Conservation (phyloP, 2,113 vertebrate species). For the Rafetus swinhoei region DNA sequence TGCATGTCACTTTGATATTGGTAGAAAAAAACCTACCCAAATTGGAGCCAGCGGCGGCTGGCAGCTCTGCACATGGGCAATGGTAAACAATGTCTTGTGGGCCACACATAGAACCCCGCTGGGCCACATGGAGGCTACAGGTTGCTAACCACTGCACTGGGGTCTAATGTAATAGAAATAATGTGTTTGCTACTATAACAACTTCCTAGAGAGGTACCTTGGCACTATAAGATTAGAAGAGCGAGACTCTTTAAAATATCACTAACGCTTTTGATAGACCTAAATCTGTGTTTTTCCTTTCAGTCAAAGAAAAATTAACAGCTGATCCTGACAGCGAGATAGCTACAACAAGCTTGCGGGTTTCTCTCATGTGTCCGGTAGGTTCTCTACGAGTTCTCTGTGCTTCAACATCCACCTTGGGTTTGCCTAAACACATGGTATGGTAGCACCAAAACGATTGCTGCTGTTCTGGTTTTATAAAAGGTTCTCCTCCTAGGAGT, state of each 20-base stretch:
- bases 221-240: too few species aligned
- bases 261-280: background rate
- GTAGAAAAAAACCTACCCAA: too few species aligned
- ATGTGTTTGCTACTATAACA: accelerated
- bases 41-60: too few species aligned
- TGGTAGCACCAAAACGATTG: accelerated
- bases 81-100: too few species aligned
- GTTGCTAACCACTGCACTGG: background rate
- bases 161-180: background rate
- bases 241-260: background rate
- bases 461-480: background rate
- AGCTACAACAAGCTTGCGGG: conserved; percentile 92
- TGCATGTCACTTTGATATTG: too few species aligned
- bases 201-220: background rate
- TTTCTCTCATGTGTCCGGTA: conserved; percentile 96
- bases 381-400: background rate
- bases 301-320: conserved; percentile 96
- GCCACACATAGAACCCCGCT: too few species aligned
- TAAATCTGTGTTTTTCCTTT: background rate
- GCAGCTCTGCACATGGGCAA: too few species aligned
- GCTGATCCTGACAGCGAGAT: conserved; percentile 96
- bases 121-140: too few species aligned
- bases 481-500: background rate
- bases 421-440: accelerated
- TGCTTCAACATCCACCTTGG: background rate